These are phyloP conservation scores for Ascaphus truei DNA, from an alignment of 2,113 vertebrate genomes.

Conservation along the genomic window DNA sequence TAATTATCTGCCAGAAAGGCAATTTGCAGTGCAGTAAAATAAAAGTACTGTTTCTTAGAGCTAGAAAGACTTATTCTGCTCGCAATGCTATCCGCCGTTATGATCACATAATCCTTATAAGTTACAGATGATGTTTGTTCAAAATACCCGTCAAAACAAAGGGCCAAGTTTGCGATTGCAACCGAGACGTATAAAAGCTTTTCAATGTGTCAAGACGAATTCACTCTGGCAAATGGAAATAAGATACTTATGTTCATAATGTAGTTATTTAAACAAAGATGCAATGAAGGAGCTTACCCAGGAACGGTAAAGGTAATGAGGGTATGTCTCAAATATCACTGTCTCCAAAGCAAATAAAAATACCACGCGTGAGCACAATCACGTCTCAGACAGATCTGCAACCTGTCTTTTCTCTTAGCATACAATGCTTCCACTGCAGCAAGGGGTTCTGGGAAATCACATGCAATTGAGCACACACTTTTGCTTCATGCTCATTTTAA, in stretches of 20 bases:
- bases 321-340: no score
- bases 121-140: background rate
- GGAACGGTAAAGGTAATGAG: no score
- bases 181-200: background rate
- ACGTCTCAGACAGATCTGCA: no score
- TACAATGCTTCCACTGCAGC: no score
- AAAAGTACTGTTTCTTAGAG: background rate
- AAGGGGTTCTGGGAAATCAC: no score
- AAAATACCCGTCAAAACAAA: background rate
- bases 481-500: no score
- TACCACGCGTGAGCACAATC: no score
- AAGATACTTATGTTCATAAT: background rate
- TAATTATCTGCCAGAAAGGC: background rate
- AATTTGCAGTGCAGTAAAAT: background rate
- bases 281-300: background rate
- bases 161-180: background rate
- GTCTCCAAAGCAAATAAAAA: no score
- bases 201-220: background rate
- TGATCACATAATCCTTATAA: background rate
- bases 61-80: no score
- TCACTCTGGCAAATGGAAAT: background rate
- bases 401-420: no score
- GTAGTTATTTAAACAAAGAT: background rate
- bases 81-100: no score
- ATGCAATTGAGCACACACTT: no score